phyloP scores from a whole-genome alignment of 2,113 vertebrate genomes.

The Mesembrinibis cayennensis region DNA sequence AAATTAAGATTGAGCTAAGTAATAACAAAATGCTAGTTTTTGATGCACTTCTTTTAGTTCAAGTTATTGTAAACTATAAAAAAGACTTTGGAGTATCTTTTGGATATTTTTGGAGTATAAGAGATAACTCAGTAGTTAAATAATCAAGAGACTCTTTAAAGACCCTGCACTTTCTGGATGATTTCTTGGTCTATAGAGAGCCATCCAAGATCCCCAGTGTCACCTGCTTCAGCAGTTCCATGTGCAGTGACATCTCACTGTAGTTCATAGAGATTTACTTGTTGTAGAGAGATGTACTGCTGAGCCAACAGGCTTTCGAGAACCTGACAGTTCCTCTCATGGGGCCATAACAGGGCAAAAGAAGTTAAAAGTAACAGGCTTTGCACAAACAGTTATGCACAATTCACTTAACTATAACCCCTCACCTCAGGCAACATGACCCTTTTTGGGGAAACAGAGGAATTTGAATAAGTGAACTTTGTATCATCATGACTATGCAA shows the following conservation, averaged over 20 bases:
- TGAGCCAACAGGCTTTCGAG: background rate
- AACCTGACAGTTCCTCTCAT: background rate
- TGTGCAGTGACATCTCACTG: accelerated
- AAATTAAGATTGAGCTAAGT: background rate
- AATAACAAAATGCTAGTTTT: background rate
- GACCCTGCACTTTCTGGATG: background rate
- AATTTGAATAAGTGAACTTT: background rate
- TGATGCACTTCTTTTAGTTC: background rate
- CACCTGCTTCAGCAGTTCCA: background rate
- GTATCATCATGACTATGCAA: background rate
- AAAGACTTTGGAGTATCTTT: background rate
- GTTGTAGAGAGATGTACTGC: background rate
- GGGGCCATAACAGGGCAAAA: background rate
- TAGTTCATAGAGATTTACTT: accelerated
- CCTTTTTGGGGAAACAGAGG: background rate
- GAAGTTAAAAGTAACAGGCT: background rate
- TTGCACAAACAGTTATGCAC: background rate
- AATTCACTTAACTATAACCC: background rate
- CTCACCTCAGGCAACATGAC: background rate
- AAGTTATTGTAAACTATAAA: background rate
- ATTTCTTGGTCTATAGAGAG: background rate
- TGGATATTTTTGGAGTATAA: background rate
- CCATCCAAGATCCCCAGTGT: background rate
- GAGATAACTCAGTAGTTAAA: background rate
- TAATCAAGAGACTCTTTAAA: background rate